Base-by-base conservation (phyloP, 2,113 vertebrate species). In the Clarias magur region DNA sequence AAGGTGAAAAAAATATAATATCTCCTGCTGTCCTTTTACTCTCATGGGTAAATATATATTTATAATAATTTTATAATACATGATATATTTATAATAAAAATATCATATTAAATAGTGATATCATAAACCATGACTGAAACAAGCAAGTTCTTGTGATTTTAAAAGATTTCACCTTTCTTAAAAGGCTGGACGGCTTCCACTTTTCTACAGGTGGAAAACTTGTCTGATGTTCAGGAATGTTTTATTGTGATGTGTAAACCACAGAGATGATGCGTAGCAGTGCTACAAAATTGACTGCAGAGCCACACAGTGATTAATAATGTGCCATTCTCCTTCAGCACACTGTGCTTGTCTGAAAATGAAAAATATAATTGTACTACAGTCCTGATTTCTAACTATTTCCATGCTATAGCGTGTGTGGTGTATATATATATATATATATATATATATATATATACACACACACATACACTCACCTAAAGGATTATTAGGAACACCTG, bases 341-440 rank as follows among this genome's bases (percentile, higher is more conserved):
- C 73, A 23, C 13, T 85, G 59, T 65, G 60, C 54, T 85, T 17
- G 21, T 7, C 62, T 67, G 67, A 48, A 67, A 42, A 23, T 21
- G 27, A n/a, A 12, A 30, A 68, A 70, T 56, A 65, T 48, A n/a
- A 34, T 83, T 68, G 25, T 17, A 70, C 82, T 83, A 63, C 81
- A 19, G 23, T 53, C n/a, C 5, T 27, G 57, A 86, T 53, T n/a
- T 1, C 27, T 65, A 78, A 16, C 8, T n/a, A 16, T 67, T 59
- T 12, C 48, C 27, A 1, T 30, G 16, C 3, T 38, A 53, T 34
- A 75, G 57, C 42, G 34, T 60, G 53, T 78, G 59, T 80, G 34
- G 34, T 34, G 34, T 34, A 38, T 38, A 38, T 3, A 38, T 38
- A 38, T 38, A 38, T 38, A 38, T 38, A 38, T 38, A 38, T 38